phyloP scores from a whole-genome alignment of 2,797 vertebrate species.

The Alcedo atthis region DNA sequence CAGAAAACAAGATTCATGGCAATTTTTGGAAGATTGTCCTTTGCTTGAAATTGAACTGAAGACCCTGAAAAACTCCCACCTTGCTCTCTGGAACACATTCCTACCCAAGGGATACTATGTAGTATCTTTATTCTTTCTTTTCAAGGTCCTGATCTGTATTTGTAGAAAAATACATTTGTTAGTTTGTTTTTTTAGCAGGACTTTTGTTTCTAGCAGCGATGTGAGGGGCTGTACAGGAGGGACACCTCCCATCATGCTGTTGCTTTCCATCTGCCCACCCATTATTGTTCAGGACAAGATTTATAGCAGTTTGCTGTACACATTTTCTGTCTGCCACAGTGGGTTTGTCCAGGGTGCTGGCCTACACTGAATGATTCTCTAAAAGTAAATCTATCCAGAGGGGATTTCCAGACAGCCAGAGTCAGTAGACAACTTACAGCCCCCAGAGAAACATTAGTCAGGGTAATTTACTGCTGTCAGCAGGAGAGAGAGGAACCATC shows the following conservation, averaged over 20 bases:
- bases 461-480: slow-evolving; percentile 37
- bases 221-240: not conserved
- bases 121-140: not conserved
- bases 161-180: not conserved
- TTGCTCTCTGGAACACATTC: not conserved
- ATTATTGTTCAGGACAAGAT: slow-evolving; percentile 62
- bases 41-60: not conserved
- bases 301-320: slow-evolving; percentile 59
- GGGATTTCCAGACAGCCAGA: slow-evolving; percentile 65
- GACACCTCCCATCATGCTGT: not conserved
- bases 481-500: not conserved
- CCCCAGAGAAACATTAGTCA: slow-evolving; percentile 34
- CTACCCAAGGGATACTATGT: not conserved
- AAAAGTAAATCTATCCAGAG: slow-evolving; percentile 63
- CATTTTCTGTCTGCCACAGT: slow-evolving; percentile 49
- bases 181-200: not conserved
- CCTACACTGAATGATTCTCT: slow-evolving; percentile 41
- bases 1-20: not conserved
- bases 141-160: not conserved
- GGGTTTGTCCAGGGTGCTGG: slow-evolving; percentile 46
- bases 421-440: slow-evolving; percentile 46
- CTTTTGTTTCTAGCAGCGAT: not conserved
- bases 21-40: not conserved
- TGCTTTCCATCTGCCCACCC: not conserved
- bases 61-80: not conserved